Percentiles rank a stretch among this genome's conserved stretches.
Evolutionary conservation across 2,888 invertebrate genomes (phyloP).

Genomic region (Zaprionus bogoriensis): DNA sequence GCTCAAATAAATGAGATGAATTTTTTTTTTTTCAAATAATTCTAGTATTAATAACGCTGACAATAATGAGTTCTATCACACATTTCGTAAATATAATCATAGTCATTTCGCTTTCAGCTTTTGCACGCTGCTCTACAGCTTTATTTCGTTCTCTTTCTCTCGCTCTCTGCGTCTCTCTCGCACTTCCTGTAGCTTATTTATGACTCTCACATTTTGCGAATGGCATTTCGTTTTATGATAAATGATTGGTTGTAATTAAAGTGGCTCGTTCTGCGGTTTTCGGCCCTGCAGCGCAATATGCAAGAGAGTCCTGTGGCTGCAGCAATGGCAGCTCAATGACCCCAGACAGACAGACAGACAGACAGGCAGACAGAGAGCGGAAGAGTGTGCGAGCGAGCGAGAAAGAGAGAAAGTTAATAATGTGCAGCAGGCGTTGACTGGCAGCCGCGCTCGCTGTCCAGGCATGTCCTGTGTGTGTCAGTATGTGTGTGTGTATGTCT

Average conservation of each 20-base stretch:
- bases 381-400: background rate
- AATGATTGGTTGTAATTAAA: conserved; percentile 68
- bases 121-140: too few species aligned
- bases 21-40: too few species aligned
- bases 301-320: conserved; percentile 16
- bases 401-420: conserved; percentile 57
- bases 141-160: background rate
- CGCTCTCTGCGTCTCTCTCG: background rate
- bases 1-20: too few species aligned
- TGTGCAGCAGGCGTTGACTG: conserved; percentile 65
- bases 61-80: too few species aligned
- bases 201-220: conserved; percentile 52
- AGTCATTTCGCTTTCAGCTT: too few species aligned
- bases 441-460: conserved; percentile 39
- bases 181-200: conserved; percentile 35
- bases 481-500: conserved; percentile 28
- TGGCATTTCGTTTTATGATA: conserved; percentile 57
- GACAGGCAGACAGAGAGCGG: conserved; percentile 16
- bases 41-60: too few species aligned
- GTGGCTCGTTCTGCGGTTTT: conserved; percentile 48
- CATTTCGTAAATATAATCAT: too few species aligned
- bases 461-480: conserved; percentile 16
- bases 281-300: conserved; percentile 12
- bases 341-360: too few species aligned
- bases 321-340: conserved; percentile 36